phyloP scores from a whole-genome alignment of 2,888 invertebrate species.

The Latrodectus elegans region DNA sequence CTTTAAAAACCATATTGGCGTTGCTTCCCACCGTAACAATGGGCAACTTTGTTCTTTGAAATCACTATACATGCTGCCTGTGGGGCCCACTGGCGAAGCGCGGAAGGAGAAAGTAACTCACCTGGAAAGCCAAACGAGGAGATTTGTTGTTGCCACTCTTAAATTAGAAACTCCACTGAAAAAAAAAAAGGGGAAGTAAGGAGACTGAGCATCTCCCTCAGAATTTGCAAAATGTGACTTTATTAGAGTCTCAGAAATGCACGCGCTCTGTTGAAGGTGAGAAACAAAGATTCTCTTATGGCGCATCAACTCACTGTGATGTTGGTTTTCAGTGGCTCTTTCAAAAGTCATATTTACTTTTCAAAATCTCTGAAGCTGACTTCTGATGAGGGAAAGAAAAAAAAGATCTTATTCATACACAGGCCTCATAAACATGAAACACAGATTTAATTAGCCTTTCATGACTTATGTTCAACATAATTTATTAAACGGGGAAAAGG shows the following conservation, averaged over 20 bases:
- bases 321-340: conserved; percentile 34
- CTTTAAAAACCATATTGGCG: not conserved
- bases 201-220: not conserved
- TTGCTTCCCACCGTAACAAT: conserved; percentile 10
- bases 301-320: not conserved
- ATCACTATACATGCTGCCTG: conserved; percentile 22
- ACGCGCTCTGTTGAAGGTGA: not conserved
- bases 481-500: too few relatives aligned
- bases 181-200: not conserved
- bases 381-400: not conserved
- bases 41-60: conserved; percentile 6
- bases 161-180: conserved; percentile 3
- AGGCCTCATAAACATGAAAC: too few relatives aligned
- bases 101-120: conserved; percentile 24
- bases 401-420: not conserved
- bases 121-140: conserved; percentile 38
- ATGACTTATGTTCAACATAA: too few relatives aligned
- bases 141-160: conserved; percentile 8
- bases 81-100: conserved; percentile 12
- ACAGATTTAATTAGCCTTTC: too few relatives aligned
- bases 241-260: not conserved
- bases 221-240: not conserved
- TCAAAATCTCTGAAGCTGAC: not conserved
- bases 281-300: not conserved
- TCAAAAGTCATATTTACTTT: conserved; percentile 7